Percentiles rank a stretch among this genome's conserved stretches.
phyloP scores from a whole-genome alignment of 2,888 invertebrate species.

The Metalampra italica region DNA sequence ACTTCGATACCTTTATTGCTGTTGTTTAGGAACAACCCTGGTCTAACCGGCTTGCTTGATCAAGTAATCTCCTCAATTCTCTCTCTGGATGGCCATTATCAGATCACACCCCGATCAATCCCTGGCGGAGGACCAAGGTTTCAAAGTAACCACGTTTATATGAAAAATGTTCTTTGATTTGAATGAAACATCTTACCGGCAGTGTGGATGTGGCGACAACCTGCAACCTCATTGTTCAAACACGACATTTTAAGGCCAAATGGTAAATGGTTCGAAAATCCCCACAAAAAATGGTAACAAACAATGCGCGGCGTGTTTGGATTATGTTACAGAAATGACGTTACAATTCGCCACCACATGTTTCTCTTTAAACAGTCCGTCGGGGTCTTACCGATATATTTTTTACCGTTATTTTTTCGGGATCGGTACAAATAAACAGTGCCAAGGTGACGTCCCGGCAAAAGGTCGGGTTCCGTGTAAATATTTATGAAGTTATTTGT shows the following conservation, averaged over 20 bases:
- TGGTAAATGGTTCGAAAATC: not conserved
- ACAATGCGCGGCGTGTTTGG: constrained; percentile 3
- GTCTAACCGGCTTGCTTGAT: too few species aligned
- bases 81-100: too few species aligned
- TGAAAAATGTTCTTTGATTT: too few species aligned
- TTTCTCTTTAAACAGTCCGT: constrained; percentile 29
- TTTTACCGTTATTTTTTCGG: constrained; percentile 14
- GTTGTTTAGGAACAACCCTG: too few species aligned
- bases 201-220: not conserved
- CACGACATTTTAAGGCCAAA: not conserved
- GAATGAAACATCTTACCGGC: too few species aligned
- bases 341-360: constrained; percentile 36
- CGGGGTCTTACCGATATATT: constrained; percentile 9
- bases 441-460: constrained; percentile 36
- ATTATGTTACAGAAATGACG: constrained; percentile 16
- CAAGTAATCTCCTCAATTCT: too few species aligned
- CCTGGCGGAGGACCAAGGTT: too few species aligned
- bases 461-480: constrained; percentile 26
- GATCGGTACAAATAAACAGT: constrained; percentile 39
- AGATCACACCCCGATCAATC: too few species aligned
- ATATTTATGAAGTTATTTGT: constrained; percentile 32
- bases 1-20: too few species aligned
- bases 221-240: not conserved
- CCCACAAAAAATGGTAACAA: not conserved
- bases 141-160: too few species aligned